These are phyloP conservation scores for Rugalucina vietnamica DNA, from an alignment of 2,888 invertebrate species.

Conservation along the genomic window DNA sequence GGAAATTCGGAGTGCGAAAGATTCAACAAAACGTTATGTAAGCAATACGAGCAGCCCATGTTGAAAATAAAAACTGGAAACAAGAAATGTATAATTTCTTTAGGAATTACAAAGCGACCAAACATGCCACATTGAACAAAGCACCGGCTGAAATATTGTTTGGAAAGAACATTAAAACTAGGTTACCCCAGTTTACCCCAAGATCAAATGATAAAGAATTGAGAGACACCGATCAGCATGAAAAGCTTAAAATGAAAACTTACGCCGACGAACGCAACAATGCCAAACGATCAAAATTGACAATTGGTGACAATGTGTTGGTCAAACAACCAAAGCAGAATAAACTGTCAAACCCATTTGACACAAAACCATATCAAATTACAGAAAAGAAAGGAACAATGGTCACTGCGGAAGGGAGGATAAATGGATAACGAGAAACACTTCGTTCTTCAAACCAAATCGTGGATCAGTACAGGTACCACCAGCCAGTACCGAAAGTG, in stretches of 20 bases:
- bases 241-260: background rate
- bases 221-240: background rate
- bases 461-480: background rate
- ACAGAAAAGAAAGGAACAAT: too few species aligned
- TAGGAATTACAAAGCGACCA: too few species aligned
- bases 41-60: too few species aligned
- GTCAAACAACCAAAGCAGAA: background rate
- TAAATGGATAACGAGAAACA: too few species aligned
- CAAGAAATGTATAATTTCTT: too few species aligned
- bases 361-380: background rate
- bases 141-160: background rate
- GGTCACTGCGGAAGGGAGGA: too few species aligned
- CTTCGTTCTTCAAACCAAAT: background rate
- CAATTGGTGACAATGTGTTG: background rate
- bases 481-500: background rate
- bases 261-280: background rate
- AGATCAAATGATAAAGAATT: background rate
- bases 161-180: background rate
- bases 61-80: too few species aligned
- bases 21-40: background rate
- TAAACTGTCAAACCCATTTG: background rate
- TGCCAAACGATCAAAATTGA: background rate
- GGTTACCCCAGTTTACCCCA: background rate
- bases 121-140: background rate
- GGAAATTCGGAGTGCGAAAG: background rate